Percentiles rank a stretch among this genome's conserved stretches.
Conservation (phyloP, 2,888 invertebrate genomes). For the Cremastinae sp. region DNA sequence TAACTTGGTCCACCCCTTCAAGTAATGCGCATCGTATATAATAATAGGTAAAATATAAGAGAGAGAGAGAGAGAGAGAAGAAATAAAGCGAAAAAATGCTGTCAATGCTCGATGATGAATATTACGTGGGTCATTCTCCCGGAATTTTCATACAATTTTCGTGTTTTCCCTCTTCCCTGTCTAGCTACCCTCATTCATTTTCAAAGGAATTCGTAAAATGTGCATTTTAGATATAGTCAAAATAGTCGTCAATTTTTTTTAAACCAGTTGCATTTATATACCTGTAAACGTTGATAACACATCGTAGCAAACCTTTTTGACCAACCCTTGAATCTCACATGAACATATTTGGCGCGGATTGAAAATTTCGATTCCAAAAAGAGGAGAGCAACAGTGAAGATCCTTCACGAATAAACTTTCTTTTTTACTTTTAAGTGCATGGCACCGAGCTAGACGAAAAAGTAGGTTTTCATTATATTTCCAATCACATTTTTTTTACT, state of each 20-base stretch:
- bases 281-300: slow-evolving; percentile 32
- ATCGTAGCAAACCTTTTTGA: slow-evolving; percentile 34
- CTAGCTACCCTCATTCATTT: slow-evolving; percentile 20
- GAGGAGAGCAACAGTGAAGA: background rate
- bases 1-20: slow-evolving; percentile 57
- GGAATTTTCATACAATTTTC: slow-evolving; percentile 61
- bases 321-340: slow-evolving; percentile 14
- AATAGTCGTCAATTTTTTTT: slow-evolving; percentile 8
- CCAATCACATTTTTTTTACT: slow-evolving; percentile 28
- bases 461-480: slow-evolving; percentile 52
- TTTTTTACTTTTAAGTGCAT: too few relatives aligned
- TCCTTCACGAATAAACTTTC: slow-evolving; percentile 22
- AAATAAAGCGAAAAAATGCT: slow-evolving; percentile 37
- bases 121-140: slow-evolving; percentile 74
- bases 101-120: slow-evolving; percentile 55
- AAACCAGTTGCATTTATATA: slow-evolving; percentile 39
- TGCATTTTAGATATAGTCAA: slow-evolving; percentile 33
- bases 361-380: slow-evolving; percentile 11
- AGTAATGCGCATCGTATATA: slow-evolving; percentile 64
- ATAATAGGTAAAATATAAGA: slow-evolving; percentile 41
- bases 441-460: slow-evolving; percentile 57
- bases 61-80: slow-evolving; percentile 20
- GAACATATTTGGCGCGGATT: slow-evolving; percentile 16
- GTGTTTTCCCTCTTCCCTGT: slow-evolving; percentile 19
- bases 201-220: slow-evolving; percentile 2